These are phyloP conservation scores for Hydrolagus colliei DNA, from an alignment of 2,797 vertebrate genomes.

Conservation along the genomic window DNA sequence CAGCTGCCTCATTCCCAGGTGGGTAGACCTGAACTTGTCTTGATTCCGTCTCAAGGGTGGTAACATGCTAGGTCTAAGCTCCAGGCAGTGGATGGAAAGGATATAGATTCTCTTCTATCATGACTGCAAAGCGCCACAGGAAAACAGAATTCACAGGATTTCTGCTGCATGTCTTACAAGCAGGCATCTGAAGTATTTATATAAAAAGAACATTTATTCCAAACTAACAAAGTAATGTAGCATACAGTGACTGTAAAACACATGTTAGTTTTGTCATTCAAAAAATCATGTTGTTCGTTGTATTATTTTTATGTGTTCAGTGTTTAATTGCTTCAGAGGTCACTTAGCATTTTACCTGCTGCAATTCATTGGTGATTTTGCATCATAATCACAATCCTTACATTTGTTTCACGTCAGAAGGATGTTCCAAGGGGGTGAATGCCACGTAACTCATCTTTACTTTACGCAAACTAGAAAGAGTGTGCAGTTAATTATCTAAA, in stretches of 20 bases:
- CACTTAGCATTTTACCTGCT: background rate
- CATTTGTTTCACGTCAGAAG: background rate
- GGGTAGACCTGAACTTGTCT: constrained; percentile 44
- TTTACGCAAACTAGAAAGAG: no score
- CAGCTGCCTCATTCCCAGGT: constrained; percentile 54
- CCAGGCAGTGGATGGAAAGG: constrained; percentile 36
- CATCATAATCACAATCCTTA: background rate
- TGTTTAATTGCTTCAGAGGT: background rate
- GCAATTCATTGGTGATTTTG: background rate
- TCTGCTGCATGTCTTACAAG: background rate
- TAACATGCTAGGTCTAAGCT: constrained; percentile 33
- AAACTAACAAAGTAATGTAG: background rate
- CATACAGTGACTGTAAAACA: background rate
- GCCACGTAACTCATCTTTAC: no score
- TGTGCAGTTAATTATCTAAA: no score
- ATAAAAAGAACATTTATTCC: background rate
- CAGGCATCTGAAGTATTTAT: background rate
- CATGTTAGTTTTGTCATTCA: background rate
- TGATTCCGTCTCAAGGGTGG: constrained; percentile 38
- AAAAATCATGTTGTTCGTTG: background rate
- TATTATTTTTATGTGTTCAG: background rate
- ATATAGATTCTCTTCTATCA: constrained; percentile 3
- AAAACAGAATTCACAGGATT: background rate
- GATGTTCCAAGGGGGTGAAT: no score
- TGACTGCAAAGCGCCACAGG: background rate